These are phyloP conservation scores for Trachemys scripta DNA, from an alignment of 2,113 vertebrate genomes.

Conservation along the genomic window DNA sequence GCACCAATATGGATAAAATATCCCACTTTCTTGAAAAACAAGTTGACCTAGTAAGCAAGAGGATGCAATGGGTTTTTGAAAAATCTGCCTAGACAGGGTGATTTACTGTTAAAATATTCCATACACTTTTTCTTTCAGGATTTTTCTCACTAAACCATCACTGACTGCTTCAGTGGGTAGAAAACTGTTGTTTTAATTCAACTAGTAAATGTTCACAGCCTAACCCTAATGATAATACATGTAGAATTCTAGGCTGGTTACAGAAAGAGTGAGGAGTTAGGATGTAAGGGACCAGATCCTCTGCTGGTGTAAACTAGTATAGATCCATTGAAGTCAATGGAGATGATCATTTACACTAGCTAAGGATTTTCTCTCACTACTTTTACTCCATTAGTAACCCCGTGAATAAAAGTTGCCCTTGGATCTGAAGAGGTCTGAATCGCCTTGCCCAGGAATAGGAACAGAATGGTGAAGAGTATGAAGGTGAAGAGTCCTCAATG, in stretches of 20 bases:
- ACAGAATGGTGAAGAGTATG: background rate
- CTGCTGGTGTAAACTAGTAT: background rate
- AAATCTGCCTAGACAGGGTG: background rate
- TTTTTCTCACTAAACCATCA: background rate
- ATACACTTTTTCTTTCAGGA: background rate
- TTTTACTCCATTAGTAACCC: background rate
- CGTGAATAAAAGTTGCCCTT: background rate
- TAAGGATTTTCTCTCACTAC: background rate
- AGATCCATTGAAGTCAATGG: background rate
- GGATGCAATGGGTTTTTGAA: background rate
- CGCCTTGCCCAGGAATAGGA: background rate
- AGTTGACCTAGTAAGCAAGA: background rate
- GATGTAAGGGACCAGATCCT: background rate
- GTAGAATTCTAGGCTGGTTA: background rate
- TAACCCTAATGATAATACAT: background rate
- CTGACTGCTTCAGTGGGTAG: background rate
- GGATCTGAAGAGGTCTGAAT: background rate
- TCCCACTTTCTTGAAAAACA: background rate
- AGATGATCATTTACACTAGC: background rate
- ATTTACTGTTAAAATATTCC: background rate
- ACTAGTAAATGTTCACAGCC: fast-evolving
- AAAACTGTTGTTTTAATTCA: background rate
- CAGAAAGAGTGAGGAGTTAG: background rate
- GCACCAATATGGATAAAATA: background rate
- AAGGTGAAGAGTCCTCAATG: background rate